Percentiles rank a stretch among this genome's conserved stretches.
phyloP scores from a whole-genome alignment of 2,888 invertebrate species.

The Epirrhoe tristata region DNA sequence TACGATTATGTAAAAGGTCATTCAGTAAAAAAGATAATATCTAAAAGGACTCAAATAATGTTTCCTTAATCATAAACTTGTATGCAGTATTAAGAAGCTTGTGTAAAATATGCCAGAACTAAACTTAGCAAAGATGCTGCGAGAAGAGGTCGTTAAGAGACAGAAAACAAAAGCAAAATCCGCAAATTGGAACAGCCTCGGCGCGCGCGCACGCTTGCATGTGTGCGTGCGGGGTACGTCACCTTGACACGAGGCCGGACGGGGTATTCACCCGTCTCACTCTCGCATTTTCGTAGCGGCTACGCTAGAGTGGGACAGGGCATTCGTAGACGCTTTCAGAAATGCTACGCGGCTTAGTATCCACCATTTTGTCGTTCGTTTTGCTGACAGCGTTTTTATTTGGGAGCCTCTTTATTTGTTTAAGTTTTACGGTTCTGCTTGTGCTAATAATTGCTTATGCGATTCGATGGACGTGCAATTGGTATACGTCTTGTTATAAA shows the following conservation, averaged over 20 bases:
- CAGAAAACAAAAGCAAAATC: constrained; percentile 49
- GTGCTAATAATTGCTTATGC: constrained; percentile 24
- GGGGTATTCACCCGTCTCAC: constrained; percentile 65
- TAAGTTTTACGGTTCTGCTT: constrained; percentile 36
- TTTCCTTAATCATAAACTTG: neutral
- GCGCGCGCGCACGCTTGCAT: constrained; percentile 52
- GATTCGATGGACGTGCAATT: constrained; percentile 6
- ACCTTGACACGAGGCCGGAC: constrained; percentile 80
- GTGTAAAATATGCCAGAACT: neutral
- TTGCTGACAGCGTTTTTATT: constrained; percentile 68
- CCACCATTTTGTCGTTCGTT: constrained; percentile 79
- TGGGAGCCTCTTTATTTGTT: constrained; percentile 51
- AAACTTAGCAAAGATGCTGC: neutral
- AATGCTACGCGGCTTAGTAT: constrained; percentile 74
- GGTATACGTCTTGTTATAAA: constrained; percentile 4
- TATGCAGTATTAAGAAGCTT: neutral
- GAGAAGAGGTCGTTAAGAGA: constrained; percentile 40
- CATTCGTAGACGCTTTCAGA: constrained; percentile 83
- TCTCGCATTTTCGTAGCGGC: constrained; percentile 64
- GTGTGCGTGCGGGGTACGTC: constrained; percentile 71
- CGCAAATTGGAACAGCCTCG: constrained; percentile 55
- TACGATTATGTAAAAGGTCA: neutral
- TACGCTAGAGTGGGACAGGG: constrained; percentile 61
- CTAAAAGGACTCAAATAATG: neutral
- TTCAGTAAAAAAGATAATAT: neutral